Conservation (phyloP, 2,797 vertebrate genomes). For the Acanthurus tractus region DNA sequence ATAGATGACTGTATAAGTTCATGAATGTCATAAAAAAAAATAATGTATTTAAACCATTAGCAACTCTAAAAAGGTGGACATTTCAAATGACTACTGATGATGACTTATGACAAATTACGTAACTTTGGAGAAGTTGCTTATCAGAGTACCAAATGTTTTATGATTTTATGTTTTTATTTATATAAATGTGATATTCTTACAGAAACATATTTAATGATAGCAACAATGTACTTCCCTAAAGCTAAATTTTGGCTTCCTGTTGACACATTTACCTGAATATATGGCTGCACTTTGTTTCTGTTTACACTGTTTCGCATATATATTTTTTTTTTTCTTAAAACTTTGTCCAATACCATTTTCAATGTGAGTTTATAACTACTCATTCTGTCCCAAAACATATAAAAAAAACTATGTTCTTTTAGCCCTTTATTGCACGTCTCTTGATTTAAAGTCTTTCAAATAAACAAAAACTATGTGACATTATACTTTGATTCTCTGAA, state of each 20-base stretch:
- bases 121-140: neutral
- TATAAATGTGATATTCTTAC: no score
- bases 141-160: neutral
- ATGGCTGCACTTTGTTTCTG: neutral
- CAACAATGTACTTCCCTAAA: no score
- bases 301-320: neutral
- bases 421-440: neutral
- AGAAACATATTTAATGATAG: no score
- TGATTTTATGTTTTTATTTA: neutral
- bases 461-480: neutral
- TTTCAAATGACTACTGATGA: neutral
- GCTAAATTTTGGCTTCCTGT: no score
- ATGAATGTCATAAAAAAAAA: conserved; percentile 11
- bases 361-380: no score
- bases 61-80: neutral
- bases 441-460: conserved; percentile 1
- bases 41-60: conserved; percentile 31
- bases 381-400: no score
- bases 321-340: neutral
- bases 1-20: conserved; percentile 25
- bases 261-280: neutral
- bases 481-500: neutral
- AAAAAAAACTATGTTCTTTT: neutral
- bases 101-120: no score
- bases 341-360: no score